Percentiles rank a stretch among this genome's conserved stretches.
Evolutionary conservation across 2,888 invertebrate genomes (phyloP).

Genomic region (Heterodera filipjevi): DNA sequence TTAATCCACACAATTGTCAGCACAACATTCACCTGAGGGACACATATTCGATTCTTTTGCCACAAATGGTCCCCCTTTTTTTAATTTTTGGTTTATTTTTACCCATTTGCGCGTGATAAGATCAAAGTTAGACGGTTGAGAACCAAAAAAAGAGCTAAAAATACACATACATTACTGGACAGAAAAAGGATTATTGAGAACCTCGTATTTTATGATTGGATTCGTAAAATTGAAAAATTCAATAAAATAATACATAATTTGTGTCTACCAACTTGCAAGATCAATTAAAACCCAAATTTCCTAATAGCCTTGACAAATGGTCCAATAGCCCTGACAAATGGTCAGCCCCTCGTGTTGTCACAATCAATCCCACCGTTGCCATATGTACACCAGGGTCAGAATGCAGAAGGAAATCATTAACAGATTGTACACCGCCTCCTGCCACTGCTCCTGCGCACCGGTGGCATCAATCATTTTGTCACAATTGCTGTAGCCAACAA

Average conservation of each 20-base stretch:
- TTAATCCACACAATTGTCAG: constrained; percentile 59
- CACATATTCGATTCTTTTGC: not conserved
- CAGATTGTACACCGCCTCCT: constrained; percentile 55
- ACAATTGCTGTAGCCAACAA: too few species aligned
- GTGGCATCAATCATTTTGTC: constrained; percentile 50
- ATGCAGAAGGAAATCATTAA: constrained; percentile 58
- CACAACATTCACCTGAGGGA: constrained; percentile 6
- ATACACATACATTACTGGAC: not conserved
- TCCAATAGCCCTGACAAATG: too few species aligned
- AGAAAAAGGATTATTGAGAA: too few species aligned
- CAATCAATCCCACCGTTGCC: constrained; percentile 46
- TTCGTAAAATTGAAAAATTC: too few species aligned
- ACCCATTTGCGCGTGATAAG: constrained; percentile 57
- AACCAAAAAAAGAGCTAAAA: constrained; percentile 52
- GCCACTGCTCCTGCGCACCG: constrained; percentile 52
- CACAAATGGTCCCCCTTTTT: not conserved
- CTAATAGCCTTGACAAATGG: too few species aligned
- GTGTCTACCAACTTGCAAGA: too few species aligned
- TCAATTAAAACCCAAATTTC: too few species aligned
- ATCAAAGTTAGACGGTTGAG: constrained; percentile 58
- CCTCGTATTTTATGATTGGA: too few species aligned
- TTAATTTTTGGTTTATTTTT: too few species aligned
- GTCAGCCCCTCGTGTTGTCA: too few species aligned
- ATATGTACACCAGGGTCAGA: constrained; percentile 56
- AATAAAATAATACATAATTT: too few species aligned